Evolutionary conservation across 2,888 invertebrate species (phyloP).

Genomic region (Mallateleia sp.): DNA sequence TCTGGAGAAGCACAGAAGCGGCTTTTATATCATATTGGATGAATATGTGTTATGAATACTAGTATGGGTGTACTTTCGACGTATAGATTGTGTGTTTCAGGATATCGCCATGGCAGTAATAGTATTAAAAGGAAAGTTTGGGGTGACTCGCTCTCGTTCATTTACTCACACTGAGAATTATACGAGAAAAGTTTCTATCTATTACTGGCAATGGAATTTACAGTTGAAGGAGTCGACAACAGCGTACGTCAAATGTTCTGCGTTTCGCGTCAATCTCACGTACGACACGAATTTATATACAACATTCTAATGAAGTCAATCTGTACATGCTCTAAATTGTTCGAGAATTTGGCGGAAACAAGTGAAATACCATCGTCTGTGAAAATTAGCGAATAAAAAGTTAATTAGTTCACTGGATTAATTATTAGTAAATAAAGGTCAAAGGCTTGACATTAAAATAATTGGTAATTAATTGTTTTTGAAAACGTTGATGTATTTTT

Average conservation of each 20-base stretch:
- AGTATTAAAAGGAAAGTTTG: slow-evolving; percentile 71
- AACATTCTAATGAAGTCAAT: slow-evolving; percentile 62
- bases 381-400: neutral
- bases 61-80: neutral
- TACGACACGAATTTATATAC: slow-evolving; percentile 56
- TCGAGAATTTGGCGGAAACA: slow-evolving; percentile 8
- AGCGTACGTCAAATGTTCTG: slow-evolving; percentile 66
- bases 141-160: slow-evolving; percentile 51
- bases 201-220: slow-evolving; percentile 55
- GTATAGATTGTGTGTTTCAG: slow-evolving; percentile 35
- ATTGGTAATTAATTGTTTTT: too few species aligned
- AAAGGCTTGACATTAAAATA: too few species aligned
- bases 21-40: slow-evolving; percentile 9
- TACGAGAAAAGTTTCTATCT: slow-evolving; percentile 79
- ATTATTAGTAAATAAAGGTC: too few species aligned
- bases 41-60: slow-evolving; percentile 16
- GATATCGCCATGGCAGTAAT: slow-evolving; percentile 48
- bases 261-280: slow-evolving; percentile 61
- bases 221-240: slow-evolving; percentile 42
- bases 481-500: too few species aligned
- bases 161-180: slow-evolving; percentile 60
- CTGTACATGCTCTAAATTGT: slow-evolving; percentile 44
- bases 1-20: neutral
- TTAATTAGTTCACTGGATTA: neutral
- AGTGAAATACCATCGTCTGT: neutral